Conservation (phyloP, 2,797 vertebrate species). For the Notoglanidium macrostoma region DNA sequence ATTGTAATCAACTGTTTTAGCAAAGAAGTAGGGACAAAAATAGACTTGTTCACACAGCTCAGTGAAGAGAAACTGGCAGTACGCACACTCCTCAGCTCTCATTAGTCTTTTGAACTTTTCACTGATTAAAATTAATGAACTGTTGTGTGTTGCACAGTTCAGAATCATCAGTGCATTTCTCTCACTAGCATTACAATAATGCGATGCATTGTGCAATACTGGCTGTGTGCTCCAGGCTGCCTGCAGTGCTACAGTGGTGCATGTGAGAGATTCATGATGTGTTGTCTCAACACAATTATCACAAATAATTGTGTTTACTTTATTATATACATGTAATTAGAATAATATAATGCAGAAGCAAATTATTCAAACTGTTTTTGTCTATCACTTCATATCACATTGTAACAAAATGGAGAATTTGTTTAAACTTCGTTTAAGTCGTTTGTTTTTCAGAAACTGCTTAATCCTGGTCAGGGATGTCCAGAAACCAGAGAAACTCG, state of each 20-base stretch:
- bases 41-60: neutral
- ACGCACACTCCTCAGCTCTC: slow-evolving; percentile 13
- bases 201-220: neutral
- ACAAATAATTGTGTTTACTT: neutral
- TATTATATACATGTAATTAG: neutral
- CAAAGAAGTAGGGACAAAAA: neutral
- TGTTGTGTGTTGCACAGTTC: slow-evolving; percentile 25
- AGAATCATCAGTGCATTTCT: slow-evolving; percentile 38
- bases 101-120: slow-evolving; percentile 38
- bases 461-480: neutral
- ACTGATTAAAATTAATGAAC: slow-evolving; percentile 33
- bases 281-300: neutral
- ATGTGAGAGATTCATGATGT: neutral
- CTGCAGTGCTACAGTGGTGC: neutral
- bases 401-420: neutral
- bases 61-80: slow-evolving; percentile 10
- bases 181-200: neutral
- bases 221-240: neutral
- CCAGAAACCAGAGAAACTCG: neutral
- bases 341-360: neutral
- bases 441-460: neutral
- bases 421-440: neutral
- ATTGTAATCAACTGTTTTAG: neutral
- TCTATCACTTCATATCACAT: neutral
- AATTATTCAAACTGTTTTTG: slow-evolving; percentile 3